Conservation (phyloP, 2,113 vertebrate species). For the Mugil cephalus region DNA sequence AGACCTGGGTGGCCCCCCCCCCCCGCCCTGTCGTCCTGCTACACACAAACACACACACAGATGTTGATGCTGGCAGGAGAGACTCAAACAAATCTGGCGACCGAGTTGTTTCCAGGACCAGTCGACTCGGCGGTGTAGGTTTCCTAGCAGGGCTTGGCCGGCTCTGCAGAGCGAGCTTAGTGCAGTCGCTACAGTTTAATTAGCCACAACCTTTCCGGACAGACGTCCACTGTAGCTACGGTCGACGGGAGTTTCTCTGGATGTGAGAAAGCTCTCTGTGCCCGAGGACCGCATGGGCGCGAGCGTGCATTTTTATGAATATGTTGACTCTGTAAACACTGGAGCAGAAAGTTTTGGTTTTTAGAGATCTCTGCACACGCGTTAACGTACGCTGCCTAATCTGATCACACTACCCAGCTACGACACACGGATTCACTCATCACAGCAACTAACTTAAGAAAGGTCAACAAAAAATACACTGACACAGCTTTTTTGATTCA, state of each 20-base stretch:
- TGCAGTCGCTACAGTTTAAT: slow-evolving; percentile 66
- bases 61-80: slow-evolving; percentile 65
- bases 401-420: too few species aligned
- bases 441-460: too few species aligned
- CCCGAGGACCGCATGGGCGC: slow-evolving; percentile 25
- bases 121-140: slow-evolving; percentile 53
- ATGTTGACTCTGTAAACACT: slow-evolving; percentile 25
- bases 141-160: slow-evolving; percentile 70
- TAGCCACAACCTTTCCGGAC: slow-evolving; percentile 55
- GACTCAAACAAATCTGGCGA: slow-evolving; percentile 62
- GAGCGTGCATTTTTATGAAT: slow-evolving; percentile 26
- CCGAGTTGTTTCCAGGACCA: slow-evolving; percentile 51
- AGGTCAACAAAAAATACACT: slow-evolving; percentile 26
- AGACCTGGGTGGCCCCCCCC: slow-evolving; percentile 48
- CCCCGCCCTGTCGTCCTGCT: background rate
- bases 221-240: slow-evolving; percentile 58
- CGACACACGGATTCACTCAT: too few species aligned
- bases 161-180: slow-evolving; percentile 55
- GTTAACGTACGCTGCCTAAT: too few species aligned
- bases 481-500: too few species aligned
- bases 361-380: slow-evolving; percentile 7
- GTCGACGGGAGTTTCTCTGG: slow-evolving; percentile 7
- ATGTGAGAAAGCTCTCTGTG: slow-evolving; percentile 37
- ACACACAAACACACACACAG: slow-evolving; percentile 37
- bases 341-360: background rate